phyloP scores from a whole-genome alignment of 2,888 invertebrate genomes.

The Thereva unica region DNA sequence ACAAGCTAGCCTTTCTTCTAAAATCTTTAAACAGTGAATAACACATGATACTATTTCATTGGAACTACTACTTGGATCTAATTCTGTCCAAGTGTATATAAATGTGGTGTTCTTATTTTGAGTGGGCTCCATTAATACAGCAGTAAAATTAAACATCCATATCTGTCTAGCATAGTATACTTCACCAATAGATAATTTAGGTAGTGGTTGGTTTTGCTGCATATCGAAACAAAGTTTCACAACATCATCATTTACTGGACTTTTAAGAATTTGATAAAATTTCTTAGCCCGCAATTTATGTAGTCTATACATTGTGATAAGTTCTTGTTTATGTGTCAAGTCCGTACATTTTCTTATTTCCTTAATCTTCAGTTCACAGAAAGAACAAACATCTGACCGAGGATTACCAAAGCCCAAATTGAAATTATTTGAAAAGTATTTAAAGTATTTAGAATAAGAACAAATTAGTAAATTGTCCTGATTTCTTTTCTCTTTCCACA shows the following conservation, averaged over 20 bases:
- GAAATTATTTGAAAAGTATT: too few species aligned
- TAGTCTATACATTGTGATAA: neutral
- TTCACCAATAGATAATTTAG: neutral
- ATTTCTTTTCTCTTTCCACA: too few species aligned
- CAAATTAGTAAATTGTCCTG: too few species aligned
- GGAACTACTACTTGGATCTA: neutral
- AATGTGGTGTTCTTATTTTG: neutral
- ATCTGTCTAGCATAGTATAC: neutral
- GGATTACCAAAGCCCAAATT: too few species aligned
- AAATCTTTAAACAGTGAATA: too few species aligned
- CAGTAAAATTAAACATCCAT: neutral
- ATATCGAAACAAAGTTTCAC: neutral
- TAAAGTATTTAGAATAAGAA: too few species aligned
- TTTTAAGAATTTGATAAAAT: conserved; percentile 1
- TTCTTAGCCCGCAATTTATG: conserved; percentile 3
- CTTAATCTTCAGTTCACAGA: too few species aligned
- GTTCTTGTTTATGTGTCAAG: too few species aligned
- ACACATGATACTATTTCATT: too few species aligned
- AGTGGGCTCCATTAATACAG: neutral
- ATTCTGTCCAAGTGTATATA: neutral
- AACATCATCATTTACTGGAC: neutral
- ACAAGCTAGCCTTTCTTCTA: too few species aligned
- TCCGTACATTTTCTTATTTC: too few species aligned
- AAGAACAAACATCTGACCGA: too few species aligned
- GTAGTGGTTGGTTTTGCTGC: neutral